These are phyloP conservation scores for Eupithecia inturbata DNA, from an alignment of 2,888 invertebrate genomes.

Conservation along the genomic window DNA sequence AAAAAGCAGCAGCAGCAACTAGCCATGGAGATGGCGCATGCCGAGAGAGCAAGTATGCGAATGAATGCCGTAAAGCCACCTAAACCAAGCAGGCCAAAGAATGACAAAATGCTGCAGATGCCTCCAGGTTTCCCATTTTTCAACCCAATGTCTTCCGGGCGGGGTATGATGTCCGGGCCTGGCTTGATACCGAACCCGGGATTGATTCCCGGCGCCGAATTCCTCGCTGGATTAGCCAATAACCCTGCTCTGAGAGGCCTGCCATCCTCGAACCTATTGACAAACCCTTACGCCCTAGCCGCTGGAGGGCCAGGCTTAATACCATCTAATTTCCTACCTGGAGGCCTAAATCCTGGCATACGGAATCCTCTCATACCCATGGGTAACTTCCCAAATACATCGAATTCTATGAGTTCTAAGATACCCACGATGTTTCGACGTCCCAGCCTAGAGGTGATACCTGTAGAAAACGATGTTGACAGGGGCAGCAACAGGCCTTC, in stretches of 20 bases:
- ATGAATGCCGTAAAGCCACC: slow-evolving; percentile 64
- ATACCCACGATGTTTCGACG: slow-evolving; percentile 85
- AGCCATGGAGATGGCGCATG: slow-evolving; percentile 72
- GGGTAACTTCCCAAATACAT: slow-evolving; percentile 84
- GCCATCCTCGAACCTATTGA: slow-evolving; percentile 70
- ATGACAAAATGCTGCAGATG: slow-evolving; percentile 73
- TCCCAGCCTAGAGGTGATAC: slow-evolving; percentile 83
- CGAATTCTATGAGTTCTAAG: slow-evolving; percentile 76
- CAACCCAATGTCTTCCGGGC: slow-evolving; percentile 74
- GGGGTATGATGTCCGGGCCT: slow-evolving; percentile 83
- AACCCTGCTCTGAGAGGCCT: slow-evolving; percentile 78
- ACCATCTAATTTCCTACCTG: slow-evolving; percentile 78
- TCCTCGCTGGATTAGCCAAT: slow-evolving; percentile 73
- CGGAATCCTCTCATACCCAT: slow-evolving; percentile 81
- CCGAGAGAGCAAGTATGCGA: slow-evolving; percentile 72
- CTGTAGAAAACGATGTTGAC: slow-evolving; percentile 80
- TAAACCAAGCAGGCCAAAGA: slow-evolving; percentile 74
- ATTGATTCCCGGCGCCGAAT: slow-evolving; percentile 77
- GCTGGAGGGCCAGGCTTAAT: slow-evolving; percentile 86
- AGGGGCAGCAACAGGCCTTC: slow-evolving; percentile 70
- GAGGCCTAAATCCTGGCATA: slow-evolving; percentile 67
- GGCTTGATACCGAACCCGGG: slow-evolving; percentile 78
- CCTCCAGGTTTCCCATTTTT: slow-evolving; percentile 79
- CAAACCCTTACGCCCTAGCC: slow-evolving; percentile 81
- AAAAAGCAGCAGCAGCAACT: slow-evolving; percentile 79